phyloP scores from a whole-genome alignment of 2,797 vertebrate species.

The Pteronotus mesoamericanus region DNA sequence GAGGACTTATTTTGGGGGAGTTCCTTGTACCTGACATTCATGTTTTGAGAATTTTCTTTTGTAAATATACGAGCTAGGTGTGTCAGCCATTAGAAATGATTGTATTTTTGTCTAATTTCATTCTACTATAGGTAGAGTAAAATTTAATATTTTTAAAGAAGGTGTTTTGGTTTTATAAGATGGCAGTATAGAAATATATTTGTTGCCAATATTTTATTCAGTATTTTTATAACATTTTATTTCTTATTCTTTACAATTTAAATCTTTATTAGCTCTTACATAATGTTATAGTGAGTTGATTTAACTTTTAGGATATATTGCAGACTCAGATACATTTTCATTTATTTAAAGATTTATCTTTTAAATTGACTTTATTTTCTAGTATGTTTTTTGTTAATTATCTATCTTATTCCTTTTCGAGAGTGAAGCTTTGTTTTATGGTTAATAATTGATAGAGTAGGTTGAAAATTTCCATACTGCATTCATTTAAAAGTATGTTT shows the following conservation, averaged over 20 bases:
- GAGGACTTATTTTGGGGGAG: background rate
- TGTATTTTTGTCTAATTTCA: background rate
- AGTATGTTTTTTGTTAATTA: background rate
- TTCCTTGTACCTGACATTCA: background rate
- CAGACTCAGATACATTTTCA: background rate
- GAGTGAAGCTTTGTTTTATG: background rate
- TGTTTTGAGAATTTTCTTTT: background rate
- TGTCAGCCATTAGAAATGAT: background rate
- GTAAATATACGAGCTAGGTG: background rate
- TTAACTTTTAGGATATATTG: background rate
- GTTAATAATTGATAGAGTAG: background rate
- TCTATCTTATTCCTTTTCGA: background rate
- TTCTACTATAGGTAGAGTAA: background rate
- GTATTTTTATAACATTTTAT: background rate
- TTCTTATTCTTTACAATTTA: background rate
- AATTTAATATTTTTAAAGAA: conserved; percentile 27
- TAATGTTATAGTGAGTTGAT: background rate
- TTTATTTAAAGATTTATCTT: background rate
- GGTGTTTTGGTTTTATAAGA: conserved; percentile 29
- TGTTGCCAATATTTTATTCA: background rate
- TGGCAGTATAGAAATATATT: background rate
- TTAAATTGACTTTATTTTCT: background rate
- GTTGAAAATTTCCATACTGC: conserved; percentile 3
- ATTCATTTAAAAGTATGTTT: background rate
- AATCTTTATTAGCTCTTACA: background rate